phyloP scores from a whole-genome alignment of 2,113 vertebrate species.

The Lampris megalopsis region DNA sequence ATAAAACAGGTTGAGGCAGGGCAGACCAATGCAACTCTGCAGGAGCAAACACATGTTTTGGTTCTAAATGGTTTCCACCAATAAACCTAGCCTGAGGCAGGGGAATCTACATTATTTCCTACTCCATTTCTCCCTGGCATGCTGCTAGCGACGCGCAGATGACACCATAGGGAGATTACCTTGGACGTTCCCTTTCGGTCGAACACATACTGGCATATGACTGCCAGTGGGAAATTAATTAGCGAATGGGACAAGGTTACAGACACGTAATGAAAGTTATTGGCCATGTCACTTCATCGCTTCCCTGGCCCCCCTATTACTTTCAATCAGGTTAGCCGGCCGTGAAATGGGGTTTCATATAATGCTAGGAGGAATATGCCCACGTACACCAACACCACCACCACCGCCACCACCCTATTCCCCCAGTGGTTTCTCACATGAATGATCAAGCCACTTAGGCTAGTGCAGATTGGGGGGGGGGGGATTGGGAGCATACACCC shows the following conservation, averaged over 20 bases:
- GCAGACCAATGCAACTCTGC: slow-evolving; percentile 59
- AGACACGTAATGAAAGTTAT: slow-evolving; percentile 82
- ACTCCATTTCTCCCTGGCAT: slow-evolving; percentile 4
- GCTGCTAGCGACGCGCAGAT: background rate
- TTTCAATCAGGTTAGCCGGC: slow-evolving; percentile 78
- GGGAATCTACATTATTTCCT: slow-evolving; percentile 49
- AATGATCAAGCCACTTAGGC: slow-evolving; percentile 78
- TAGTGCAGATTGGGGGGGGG: slow-evolving; percentile 63
- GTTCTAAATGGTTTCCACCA: slow-evolving; percentile 26
- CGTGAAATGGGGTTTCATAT: slow-evolving; percentile 82
- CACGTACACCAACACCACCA: slow-evolving; percentile 48
- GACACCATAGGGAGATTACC: slow-evolving; percentile 37
- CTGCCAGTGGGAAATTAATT: slow-evolving; percentile 78
- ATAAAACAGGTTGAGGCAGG: slow-evolving; percentile 61
- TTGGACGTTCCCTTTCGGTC: slow-evolving; percentile 39
- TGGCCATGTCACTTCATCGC: slow-evolving; percentile 81
- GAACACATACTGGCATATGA: slow-evolving; percentile 49
- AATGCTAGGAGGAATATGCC: slow-evolving; percentile 71
- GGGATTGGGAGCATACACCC: slow-evolving; percentile 46
- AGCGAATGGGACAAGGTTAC: slow-evolving; percentile 76
- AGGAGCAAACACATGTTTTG: slow-evolving; percentile 66
- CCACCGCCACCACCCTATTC: slow-evolving; percentile 40
- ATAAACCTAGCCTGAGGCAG: slow-evolving; percentile 41
- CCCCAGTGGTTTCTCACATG: slow-evolving; percentile 72
- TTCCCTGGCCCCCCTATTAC: slow-evolving; percentile 72